phyloP scores from a whole-genome alignment of 2,888 invertebrate genomes.

The Polyommatus iphigenia region DNA sequence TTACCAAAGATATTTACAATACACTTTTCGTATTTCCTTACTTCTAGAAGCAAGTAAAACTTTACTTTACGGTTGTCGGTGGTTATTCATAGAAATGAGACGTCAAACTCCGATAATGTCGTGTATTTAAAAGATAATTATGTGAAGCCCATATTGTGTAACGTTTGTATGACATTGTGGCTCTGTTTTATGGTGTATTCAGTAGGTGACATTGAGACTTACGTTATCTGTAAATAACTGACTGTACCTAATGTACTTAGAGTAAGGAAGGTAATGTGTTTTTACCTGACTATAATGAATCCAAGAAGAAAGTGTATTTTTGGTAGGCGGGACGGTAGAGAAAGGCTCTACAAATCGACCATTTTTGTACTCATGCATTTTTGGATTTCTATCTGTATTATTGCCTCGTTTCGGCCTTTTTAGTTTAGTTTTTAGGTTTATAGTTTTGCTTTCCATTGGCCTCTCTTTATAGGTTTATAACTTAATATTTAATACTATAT shows the following conservation, averaged over 20 bases:
- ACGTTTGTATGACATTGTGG: constrained; percentile 5
- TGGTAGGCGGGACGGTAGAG: background rate
- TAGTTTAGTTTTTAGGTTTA: no score
- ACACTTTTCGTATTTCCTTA: background rate
- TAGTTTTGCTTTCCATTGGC: no score
- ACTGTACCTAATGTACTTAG: background rate
- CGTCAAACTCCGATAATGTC: background rate
- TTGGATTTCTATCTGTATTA: no score
- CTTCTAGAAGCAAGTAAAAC: constrained; percentile 12
- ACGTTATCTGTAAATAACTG: constrained; percentile 3
- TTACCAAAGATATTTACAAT: background rate
- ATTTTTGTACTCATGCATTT: no score
- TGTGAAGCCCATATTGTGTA: background rate
- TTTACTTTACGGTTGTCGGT: constrained; percentile 11
- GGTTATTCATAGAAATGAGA: background rate
- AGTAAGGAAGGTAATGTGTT: background rate
- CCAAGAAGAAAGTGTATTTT: background rate
- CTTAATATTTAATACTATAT: no score
- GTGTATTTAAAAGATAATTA: constrained; percentile 5
- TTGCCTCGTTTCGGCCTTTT: no score
- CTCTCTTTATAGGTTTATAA: no score
- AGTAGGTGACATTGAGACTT: constrained; percentile 23
- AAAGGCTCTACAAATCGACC: no score
- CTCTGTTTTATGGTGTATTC: constrained; percentile 15
- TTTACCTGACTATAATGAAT: background rate